These are phyloP conservation scores for Cariama cristata DNA, from an alignment of 2,113 vertebrate genomes.

Conservation along the genomic window DNA sequence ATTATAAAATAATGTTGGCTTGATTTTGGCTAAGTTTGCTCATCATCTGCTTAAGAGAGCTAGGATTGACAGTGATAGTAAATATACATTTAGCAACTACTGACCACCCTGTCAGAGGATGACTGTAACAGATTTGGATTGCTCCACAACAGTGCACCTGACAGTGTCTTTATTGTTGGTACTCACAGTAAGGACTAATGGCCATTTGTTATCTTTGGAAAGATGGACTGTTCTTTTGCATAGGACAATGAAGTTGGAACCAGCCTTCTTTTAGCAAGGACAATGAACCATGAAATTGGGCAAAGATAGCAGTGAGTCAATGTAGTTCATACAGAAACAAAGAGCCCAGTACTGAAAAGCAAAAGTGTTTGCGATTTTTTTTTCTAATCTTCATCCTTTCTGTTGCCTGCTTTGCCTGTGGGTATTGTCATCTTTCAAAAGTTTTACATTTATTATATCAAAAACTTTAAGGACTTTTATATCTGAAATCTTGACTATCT, in stretches of 20 bases:
- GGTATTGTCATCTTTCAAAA: not conserved
- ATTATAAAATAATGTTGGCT: not conserved
- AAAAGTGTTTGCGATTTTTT: not conserved
- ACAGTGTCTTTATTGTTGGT: not conserved
- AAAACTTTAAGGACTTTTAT: not conserved
- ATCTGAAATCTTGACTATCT: not conserved
- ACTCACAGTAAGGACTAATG: not conserved
- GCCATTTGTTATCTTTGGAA: conserved; percentile 44
- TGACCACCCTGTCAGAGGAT: not conserved
- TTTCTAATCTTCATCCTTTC: not conserved
- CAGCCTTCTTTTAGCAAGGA: conserved; percentile 1
- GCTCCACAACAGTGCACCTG: not conserved
- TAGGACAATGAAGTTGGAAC: conserved; percentile 14
- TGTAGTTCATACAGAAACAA: not conserved
- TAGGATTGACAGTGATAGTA: not conserved
- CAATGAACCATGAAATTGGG: conserved; percentile 50
- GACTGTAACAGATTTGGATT: not conserved
- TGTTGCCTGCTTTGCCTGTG: not conserved
- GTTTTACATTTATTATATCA: not conserved
- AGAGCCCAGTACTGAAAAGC: not conserved
- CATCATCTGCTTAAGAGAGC: not conserved
- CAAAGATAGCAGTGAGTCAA: not conserved
- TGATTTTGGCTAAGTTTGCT: not conserved
- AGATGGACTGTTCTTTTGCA: conserved; percentile 2
- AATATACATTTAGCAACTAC: not conserved